phyloP scores from a whole-genome alignment of 2,797 vertebrate species.

The Pampus argenteus region DNA sequence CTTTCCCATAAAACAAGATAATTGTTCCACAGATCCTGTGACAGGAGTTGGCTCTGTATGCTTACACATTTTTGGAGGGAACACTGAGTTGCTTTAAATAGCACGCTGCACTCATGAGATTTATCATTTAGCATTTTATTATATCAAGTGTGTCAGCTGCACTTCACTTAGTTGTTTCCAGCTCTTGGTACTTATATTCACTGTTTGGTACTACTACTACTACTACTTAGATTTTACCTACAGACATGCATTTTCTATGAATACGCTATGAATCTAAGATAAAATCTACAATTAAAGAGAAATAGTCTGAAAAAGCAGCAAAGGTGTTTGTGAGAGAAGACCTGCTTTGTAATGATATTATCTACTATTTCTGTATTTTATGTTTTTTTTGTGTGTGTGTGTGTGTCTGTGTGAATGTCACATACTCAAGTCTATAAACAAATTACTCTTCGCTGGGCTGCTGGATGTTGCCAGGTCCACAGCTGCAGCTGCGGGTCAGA shows the following conservation, averaged over 20 bases:
- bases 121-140: conserved; percentile 44
- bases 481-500: conserved; percentile 76
- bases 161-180: conserved; percentile 5
- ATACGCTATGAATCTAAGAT: conserved; percentile 27
- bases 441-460: conserved; percentile 50
- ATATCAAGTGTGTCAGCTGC: conserved; percentile 4
- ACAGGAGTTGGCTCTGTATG: conserved; percentile 58
- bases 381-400: conserved; percentile 6
- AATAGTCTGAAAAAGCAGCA: conserved; percentile 22
- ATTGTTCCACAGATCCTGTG: conserved; percentile 12
- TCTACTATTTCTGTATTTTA: conserved; percentile 10
- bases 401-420: conserved; percentile 8
- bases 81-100: conserved; percentile 73
- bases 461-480: conserved; percentile 34
- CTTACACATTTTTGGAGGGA: conserved; percentile 75
- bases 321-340: conserved; percentile 14
- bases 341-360: background rate
- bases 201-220: no score
- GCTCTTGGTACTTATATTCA: background rate
- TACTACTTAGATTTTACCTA: background rate
- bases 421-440: conserved; percentile 7
- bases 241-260: conserved; percentile 2
- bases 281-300: conserved; percentile 9
- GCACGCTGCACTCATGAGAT: conserved; percentile 23
- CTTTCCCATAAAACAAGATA: conserved; percentile 14